A percentile compares a stretch with the other conserved stretches of the same genome.
These are phyloP conservation scores for Psittacula cyanocephala DNA, from an alignment of 2,113 vertebrate species.

Conservation along the genomic window DNA sequence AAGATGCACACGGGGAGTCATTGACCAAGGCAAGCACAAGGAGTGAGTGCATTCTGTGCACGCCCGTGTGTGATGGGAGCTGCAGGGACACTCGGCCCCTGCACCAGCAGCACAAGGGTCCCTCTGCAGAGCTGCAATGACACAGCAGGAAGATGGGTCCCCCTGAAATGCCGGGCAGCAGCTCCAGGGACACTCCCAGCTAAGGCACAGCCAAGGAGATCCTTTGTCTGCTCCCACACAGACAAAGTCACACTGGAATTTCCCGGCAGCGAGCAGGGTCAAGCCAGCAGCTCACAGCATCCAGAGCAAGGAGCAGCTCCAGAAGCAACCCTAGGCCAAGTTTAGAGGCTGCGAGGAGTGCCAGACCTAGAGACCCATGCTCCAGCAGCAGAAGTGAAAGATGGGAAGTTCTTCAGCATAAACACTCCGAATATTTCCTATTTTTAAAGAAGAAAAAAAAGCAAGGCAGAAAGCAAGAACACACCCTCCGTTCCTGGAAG, in stretches of 20 bases:
- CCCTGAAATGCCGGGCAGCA: neutral
- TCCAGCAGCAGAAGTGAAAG: neutral
- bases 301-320: neutral
- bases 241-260: slow-evolving; percentile 1
- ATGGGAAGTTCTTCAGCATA: slow-evolving; percentile 14
- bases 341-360: neutral
- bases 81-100: neutral
- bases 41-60: accelerated
- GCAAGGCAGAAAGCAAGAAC: neutral
- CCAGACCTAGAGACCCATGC: neutral
- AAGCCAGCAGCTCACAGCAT: neutral
- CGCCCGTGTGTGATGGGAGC: neutral
- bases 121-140: neutral
- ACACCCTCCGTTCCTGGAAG: slow-evolving; percentile 64
- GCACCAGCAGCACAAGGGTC: neutral
- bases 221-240: neutral
- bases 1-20: neutral
- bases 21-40: neutral
- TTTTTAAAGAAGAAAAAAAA: neutral
- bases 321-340: neutral
- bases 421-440: neutral
- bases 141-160: neutral
- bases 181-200: neutral
- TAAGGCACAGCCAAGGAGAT: neutral
- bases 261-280: neutral